A percentile compares a stretch with the other conserved stretches of the same genome.
Evolutionary conservation across 2,888 invertebrate genomes (phyloP).

Genomic region (Thumatha senex): DNA sequence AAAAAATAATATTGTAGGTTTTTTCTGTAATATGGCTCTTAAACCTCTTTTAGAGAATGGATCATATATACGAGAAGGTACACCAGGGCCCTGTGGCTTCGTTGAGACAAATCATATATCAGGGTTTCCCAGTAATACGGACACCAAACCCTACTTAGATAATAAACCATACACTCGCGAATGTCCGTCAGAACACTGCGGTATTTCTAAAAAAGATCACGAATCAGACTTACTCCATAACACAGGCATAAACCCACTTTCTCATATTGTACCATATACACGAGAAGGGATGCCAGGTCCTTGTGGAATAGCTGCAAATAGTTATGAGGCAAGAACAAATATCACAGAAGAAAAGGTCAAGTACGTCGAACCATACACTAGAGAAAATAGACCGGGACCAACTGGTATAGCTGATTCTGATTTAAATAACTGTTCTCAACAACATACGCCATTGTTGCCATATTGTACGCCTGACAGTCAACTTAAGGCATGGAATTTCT

Average conservation of each 20-base stretch:
- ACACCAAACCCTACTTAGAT: neutral
- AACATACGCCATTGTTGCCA: neutral
- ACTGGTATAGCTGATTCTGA: neutral
- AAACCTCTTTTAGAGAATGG: neutral
- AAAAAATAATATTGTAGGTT: neutral
- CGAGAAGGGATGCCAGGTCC: neutral
- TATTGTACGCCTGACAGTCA: neutral
- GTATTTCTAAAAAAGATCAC: neutral
- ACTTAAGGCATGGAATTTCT: neutral
- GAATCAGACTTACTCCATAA: neutral
- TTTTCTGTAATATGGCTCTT: neutral
- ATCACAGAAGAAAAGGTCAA: neutral
- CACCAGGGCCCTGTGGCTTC: neutral
- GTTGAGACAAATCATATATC: neutral
- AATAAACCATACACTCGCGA: neutral
- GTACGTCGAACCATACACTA: neutral
- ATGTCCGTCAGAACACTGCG: neutral
- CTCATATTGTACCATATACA: neutral
- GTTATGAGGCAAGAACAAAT: neutral
- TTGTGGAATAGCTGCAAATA: neutral
- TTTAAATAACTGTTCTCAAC: neutral
- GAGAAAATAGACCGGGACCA: conserved; percentile 1
- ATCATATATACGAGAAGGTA: too few relatives aligned
- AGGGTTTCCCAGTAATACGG: neutral
- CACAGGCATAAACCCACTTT: neutral